Percentiles rank a stretch among this genome's conserved stretches.
Evolutionary conservation across 2,797 vertebrate species (phyloP).

Genomic region (Sardinella longiceps): DNA sequence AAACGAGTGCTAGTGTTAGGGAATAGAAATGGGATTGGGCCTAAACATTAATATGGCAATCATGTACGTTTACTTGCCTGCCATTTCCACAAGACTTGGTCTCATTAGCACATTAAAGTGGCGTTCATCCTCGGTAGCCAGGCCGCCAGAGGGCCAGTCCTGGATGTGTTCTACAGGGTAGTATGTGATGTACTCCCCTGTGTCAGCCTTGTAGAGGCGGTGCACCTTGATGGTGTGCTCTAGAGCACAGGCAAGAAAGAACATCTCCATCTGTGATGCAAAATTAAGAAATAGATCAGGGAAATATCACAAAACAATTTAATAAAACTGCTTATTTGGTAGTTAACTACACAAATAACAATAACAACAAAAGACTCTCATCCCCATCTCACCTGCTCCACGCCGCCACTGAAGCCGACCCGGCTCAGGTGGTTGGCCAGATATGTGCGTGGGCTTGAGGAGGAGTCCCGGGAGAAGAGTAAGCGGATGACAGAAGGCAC

Average conservation of each 20-base stretch:
- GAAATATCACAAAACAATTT: too few relatives aligned
- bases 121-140: conserved; percentile 95
- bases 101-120: conserved; percentile 92
- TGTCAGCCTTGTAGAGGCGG: conserved; percentile 90
- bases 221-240: conserved; percentile 90
- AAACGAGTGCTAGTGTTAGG: too few relatives aligned
- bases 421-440: too few relatives aligned
- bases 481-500: conserved; percentile 75
- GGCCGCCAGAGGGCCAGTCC: conserved; percentile 86
- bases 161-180: conserved; percentile 84
- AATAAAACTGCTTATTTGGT: too few relatives aligned
- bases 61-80: conserved; percentile 57
- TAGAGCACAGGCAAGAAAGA: conserved; percentile 92
- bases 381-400: too few relatives aligned
- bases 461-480: too few relatives aligned
- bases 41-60: conserved; percentile 65
- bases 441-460: too few relatives aligned
- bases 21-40: too few relatives aligned
- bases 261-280: conserved; percentile 92
- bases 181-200: conserved; percentile 88
- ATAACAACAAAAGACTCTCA: too few relatives aligned
- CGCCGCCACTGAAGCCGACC: too few relatives aligned
- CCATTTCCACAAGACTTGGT: conserved; percentile 51
- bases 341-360: too few relatives aligned
- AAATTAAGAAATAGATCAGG: neutral